Conservation (phyloP, 2,888 invertebrate genomes). For the Amblyjoppa proteus region DNA sequence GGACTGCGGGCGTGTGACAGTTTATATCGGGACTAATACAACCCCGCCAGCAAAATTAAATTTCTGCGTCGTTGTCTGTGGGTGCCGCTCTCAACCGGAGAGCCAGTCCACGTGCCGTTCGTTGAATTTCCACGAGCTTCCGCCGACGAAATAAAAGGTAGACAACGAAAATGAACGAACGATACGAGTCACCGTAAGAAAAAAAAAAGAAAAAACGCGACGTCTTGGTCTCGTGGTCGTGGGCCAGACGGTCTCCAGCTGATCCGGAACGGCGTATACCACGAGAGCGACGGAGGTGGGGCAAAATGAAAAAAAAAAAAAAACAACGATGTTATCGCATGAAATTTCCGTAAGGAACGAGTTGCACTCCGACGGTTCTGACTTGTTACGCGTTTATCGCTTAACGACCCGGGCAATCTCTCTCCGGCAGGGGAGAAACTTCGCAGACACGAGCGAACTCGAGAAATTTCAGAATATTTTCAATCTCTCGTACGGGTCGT, state of each 20-base stretch:
- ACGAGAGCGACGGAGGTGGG: neutral
- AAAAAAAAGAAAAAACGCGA: neutral
- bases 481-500: neutral
- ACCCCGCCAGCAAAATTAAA: conserved; percentile 42
- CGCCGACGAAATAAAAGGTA: conserved; percentile 22
- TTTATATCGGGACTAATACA: conserved; percentile 10
- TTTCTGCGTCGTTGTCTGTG: conserved; percentile 53
- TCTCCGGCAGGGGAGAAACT: neutral
- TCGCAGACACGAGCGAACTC: neutral
- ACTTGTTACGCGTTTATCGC: conserved; percentile 57
- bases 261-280: conserved; percentile 7
- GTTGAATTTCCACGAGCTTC: conserved; percentile 45
- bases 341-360: conserved; percentile 47
- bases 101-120: conserved; percentile 42
- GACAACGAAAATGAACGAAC: conserved; percentile 33
- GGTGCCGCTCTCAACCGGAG: conserved; percentile 33
- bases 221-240: conserved; percentile 24
- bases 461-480: conserved; percentile 29
- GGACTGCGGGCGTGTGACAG: conserved; percentile 10
- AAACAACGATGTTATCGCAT: conserved; percentile 43
- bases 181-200: conserved; percentile 24
- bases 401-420: conserved; percentile 42
- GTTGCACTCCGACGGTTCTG: conserved; percentile 29
- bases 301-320: neutral
- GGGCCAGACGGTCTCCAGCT: conserved; percentile 11